Base-by-base conservation (phyloP, 2,888 invertebrate species). In the Caenorhabditis sinica region DNA sequence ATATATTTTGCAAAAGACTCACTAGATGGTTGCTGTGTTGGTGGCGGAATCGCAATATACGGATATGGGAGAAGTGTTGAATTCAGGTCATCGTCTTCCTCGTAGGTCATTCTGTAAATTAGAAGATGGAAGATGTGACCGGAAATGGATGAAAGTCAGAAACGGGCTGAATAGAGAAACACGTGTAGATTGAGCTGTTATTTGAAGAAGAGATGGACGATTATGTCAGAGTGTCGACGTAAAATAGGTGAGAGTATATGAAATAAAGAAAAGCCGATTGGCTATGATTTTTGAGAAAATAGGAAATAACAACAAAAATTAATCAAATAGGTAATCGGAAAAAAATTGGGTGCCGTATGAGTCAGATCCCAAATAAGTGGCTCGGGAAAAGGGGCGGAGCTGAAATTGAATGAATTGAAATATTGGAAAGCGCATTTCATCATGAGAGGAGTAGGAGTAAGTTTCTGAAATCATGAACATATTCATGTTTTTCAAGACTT, bases 1-100 rank as follows among this genome's bases (percentile, higher is more conserved):
- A n/a, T n/a, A n/a, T n/a, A n/a, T n/a, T n/a, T n/a, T n/a, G n/a
- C n/a, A n/a, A n/a, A 72, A 8, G 63, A 73, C 81, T 74, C 33
- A 81, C 81, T 71, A 15, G 81, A 68, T 30, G 81, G 81, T 40
- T 81, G 81, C 36, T 81, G 81, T 15, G 81, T 81, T 5, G 81
- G 81, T 8, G 81, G 81, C 6, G 81, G 81, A 25, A 81, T 74
- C 4, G 74, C 69, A 43, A 81, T 80, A 49, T 80, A 73, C 53
- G 72, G 80, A 45, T 73, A 73, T 43, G 72, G 65, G 23, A 80
- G 45, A n/a, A 72, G 28, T 17, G 77, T 71, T 33, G 77, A 69
- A 49, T 80, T 80, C 13, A 80, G 11, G 25, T 73, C 80, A 30
- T 73, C 73, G 11, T 73, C 72, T 13, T 36, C 28, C 13, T 71